Percentiles rank a stretch among this genome's conserved stretches.
Evolutionary conservation across 2,797 vertebrate genomes (phyloP).

Genomic region (Dryobates pubescens): DNA sequence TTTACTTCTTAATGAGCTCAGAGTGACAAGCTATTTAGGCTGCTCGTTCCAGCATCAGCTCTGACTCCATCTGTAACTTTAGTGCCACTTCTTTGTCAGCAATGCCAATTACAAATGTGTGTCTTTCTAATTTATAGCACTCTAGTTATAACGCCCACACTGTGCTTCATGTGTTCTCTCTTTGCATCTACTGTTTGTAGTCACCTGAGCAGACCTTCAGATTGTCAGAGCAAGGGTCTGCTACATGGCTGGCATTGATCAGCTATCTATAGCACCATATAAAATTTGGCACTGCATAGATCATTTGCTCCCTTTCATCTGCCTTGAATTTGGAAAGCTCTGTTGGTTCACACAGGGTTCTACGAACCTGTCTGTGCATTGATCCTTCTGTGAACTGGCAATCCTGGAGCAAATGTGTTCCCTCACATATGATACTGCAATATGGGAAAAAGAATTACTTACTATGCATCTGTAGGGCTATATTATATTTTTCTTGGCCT

Average conservation of each 20-base stretch:
- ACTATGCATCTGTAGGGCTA: conserved; percentile 64
- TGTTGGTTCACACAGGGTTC: conserved; percentile 39
- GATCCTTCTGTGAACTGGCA: conserved; percentile 67
- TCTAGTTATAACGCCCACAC: conserved; percentile 72
- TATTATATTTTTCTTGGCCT: conserved; percentile 69
- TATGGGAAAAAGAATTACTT: conserved; percentile 71
- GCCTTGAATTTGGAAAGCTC: conserved; percentile 64
- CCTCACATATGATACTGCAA: conserved; percentile 65
- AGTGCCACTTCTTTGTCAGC: conserved; percentile 79
- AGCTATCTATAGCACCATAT: conserved; percentile 46
- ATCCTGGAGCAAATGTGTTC: conserved; percentile 68
- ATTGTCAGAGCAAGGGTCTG: conserved; percentile 60
- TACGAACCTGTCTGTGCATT: conserved; percentile 57
- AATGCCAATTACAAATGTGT: conserved; percentile 79
- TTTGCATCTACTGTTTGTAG: conserved; percentile 68
- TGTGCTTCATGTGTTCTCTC: conserved; percentile 69
- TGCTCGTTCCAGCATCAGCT: conserved; percentile 80
- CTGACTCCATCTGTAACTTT: conserved; percentile 80
- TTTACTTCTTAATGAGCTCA: conserved; percentile 80
- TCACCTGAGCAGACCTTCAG: conserved; percentile 65
- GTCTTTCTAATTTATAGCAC: conserved; percentile 76
- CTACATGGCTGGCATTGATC: conserved; percentile 59
- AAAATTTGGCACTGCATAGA: conserved; percentile 43
- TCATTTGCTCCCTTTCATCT: conserved; percentile 52
- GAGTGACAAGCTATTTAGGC: conserved; percentile 79